Evolutionary conservation across 2,797 vertebrate species (phyloP).

Genomic region (Podarcis lilfordi): DNA sequence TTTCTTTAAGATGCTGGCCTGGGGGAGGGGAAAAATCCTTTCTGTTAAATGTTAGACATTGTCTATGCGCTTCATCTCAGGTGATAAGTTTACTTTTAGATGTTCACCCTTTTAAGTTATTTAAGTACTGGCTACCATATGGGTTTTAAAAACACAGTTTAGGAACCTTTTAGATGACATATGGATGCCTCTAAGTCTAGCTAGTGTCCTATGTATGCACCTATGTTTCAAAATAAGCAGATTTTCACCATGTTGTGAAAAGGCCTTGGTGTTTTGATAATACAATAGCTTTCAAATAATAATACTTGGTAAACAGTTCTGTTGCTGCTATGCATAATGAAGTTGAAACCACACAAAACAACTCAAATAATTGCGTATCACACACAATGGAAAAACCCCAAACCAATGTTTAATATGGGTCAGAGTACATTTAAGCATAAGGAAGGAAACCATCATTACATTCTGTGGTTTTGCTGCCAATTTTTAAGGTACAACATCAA

Average conservation of each 20-base stretch:
- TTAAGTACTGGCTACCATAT: not conserved
- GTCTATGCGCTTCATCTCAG: slow-evolving; percentile 38
- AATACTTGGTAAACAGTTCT: not conserved
- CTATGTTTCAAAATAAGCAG: slow-evolving; percentile 1
- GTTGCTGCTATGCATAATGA: not conserved
- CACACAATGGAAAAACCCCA: slow-evolving; percentile 9
- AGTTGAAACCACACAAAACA: slow-evolving; percentile 19
- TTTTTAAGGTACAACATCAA: slow-evolving; percentile 42
- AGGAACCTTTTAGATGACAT: not conserved
- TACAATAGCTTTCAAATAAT: not conserved
- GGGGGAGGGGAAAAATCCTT: not conserved
- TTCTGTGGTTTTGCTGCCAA: slow-evolving; percentile 31
- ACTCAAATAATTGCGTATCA: not conserved
- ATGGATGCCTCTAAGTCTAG: not conserved
- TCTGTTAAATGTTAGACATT: slow-evolving; percentile 14
- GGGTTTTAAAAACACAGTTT: not conserved
- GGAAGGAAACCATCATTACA: not conserved
- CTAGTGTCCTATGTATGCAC: not conserved
- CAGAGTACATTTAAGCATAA: not conserved
- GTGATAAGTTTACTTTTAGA: slow-evolving; percentile 39
- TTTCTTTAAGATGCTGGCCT: not conserved
- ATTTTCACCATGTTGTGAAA: slow-evolving; percentile 13
- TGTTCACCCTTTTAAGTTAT: slow-evolving; percentile 42
- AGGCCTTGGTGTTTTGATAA: not conserved
- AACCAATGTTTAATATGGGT: slow-evolving; percentile 15